phyloP scores from a whole-genome alignment of 2,797 vertebrate species.

The Hypotaenidia okinawae region DNA sequence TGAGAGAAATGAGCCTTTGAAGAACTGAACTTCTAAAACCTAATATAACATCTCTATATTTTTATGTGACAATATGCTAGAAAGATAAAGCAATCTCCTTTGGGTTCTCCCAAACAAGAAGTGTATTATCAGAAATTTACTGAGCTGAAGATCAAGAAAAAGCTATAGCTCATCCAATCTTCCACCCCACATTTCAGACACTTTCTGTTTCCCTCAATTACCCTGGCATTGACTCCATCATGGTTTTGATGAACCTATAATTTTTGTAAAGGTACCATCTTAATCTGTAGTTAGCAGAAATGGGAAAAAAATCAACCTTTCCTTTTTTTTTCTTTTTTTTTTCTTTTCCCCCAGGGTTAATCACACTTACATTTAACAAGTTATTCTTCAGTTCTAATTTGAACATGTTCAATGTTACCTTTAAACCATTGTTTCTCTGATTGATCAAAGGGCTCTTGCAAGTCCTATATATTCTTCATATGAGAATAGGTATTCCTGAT shows the following conservation, averaged over 20 bases:
- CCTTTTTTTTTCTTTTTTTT: neutral
- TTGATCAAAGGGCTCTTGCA: neutral
- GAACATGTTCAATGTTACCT: neutral
- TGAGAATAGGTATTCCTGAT: neutral
- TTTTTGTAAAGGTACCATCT: neutral
- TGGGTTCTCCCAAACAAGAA: neutral
- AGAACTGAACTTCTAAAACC: slow-evolving; percentile 14
- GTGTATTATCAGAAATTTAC: neutral
- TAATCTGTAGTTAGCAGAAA: neutral
- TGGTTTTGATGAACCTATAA: neutral
- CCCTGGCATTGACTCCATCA: neutral
- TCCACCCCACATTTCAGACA: neutral
- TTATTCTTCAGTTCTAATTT: neutral
- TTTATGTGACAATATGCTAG: slow-evolving; percentile 14
- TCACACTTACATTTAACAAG: neutral
- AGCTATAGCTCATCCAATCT: neutral
- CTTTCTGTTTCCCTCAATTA: neutral
- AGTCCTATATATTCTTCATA: neutral
- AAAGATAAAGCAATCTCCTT: neutral
- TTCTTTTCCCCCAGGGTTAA: neutral
- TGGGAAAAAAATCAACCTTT: neutral
- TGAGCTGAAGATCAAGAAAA: neutral
- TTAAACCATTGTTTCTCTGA: neutral
- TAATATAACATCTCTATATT: neutral
- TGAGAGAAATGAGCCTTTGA: slow-evolving; percentile 20